These are phyloP conservation scores for Aphrophora alni DNA, from an alignment of 2,888 invertebrate species.

Conservation along the genomic window DNA sequence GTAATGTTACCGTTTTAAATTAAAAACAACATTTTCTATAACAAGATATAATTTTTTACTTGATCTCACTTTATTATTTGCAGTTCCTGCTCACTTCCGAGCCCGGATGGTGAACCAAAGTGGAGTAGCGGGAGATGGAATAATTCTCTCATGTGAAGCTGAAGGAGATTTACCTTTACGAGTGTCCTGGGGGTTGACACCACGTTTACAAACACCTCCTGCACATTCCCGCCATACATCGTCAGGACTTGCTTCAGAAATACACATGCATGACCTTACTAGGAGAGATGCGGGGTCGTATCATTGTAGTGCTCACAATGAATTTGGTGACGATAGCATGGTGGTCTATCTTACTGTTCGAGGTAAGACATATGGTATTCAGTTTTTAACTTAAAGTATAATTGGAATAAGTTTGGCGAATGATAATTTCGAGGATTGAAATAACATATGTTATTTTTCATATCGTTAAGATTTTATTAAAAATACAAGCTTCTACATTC, in stretches of 20 bases:
- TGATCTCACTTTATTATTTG: no score
- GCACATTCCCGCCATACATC: constrained; percentile 51
- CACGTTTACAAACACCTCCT: constrained; percentile 44
- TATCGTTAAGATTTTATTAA: no score
- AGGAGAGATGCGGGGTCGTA: constrained; percentile 55
- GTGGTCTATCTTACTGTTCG: constrained; percentile 59
- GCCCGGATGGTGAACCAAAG: constrained; percentile 48
- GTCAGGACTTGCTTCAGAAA: constrained; percentile 56
- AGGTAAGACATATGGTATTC: constrained; percentile 54
- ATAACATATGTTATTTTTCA: no score
- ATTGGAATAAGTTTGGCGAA: no score
- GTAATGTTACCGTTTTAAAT: no score
- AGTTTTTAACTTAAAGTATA: not conserved
- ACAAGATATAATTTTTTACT: no score
- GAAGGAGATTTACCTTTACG: constrained; percentile 51
- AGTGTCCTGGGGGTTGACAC: constrained; percentile 49
- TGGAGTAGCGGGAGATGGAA: constrained; percentile 49
- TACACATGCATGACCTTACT: constrained; percentile 52
- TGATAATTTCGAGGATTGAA: no score
- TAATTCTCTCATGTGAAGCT: constrained; percentile 50
- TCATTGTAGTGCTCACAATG: constrained; percentile 60
- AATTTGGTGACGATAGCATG: constrained; percentile 60
- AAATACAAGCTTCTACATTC: no score
- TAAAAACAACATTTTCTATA: no score
- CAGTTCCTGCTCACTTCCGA: constrained; percentile 57